Percentiles rank a stretch among this genome's conserved stretches.
phyloP scores from a whole-genome alignment of 2,888 invertebrate genomes.

The Acrocyrtus sp. region DNA sequence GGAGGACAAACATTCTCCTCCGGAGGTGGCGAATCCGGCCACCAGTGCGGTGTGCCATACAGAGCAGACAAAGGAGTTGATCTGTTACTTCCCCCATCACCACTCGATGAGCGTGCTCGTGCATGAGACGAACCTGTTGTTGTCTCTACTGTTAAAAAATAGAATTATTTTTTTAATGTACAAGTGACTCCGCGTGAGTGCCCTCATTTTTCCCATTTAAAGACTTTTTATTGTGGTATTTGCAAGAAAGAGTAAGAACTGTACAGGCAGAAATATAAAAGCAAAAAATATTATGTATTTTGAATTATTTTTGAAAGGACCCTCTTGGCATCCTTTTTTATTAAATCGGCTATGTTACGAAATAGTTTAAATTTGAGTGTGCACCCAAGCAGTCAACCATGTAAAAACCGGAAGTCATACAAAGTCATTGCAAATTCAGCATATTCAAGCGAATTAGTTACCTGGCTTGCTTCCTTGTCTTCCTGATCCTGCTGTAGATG shows the following conservation, averaged over 20 bases:
- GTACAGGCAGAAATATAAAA: too few relatives aligned
- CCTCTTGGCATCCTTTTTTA: too few relatives aligned
- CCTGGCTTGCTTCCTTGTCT: conserved; percentile 44
- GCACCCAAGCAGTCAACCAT: too few relatives aligned
- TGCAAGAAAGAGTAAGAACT: too few relatives aligned
- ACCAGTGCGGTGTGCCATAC: conserved; percentile 61
- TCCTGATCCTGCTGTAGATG: background rate
- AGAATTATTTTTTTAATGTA: background rate
- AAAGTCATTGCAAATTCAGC: background rate
- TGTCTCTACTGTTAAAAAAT: background rate
- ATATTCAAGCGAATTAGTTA: background rate
- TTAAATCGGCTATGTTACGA: too few relatives aligned
- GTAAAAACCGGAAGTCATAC: conserved; percentile 12
- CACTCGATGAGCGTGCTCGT: conserved; percentile 53
- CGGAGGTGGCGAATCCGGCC: conserved; percentile 50
- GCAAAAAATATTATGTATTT: too few relatives aligned
- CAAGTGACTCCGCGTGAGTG: too few relatives aligned
- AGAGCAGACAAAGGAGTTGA: conserved; percentile 50
- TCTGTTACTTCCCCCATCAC: conserved; percentile 35
- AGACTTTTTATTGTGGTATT: too few relatives aligned
- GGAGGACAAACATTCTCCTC: conserved; percentile 37
- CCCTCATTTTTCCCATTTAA: background rate
- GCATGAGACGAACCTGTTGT: conserved; percentile 2
- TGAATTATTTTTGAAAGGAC: too few relatives aligned
- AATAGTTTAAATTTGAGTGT: too few relatives aligned